These are phyloP conservation scores for Trichopoda pennipes DNA, from an alignment of 2,888 invertebrate genomes.

Conservation along the genomic window DNA sequence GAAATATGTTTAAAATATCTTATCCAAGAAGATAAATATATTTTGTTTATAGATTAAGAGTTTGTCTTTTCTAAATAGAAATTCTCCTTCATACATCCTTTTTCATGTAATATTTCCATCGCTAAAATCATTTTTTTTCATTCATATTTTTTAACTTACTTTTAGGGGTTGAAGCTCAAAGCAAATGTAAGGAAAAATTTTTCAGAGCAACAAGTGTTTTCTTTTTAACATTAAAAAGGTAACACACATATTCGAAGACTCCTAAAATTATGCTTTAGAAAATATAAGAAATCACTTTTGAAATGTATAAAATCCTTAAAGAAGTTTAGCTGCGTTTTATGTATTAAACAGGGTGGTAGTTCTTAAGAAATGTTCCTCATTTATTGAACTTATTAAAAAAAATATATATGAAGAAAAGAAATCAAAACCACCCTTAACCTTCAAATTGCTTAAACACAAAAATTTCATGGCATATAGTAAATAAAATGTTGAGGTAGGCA, in stretches of 20 bases:
- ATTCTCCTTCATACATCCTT: too few species aligned
- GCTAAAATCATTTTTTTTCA: too few species aligned
- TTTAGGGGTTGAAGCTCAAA: slow-evolving; percentile 1
- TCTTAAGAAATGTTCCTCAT: slow-evolving; percentile 1
- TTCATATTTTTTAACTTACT: neutral
- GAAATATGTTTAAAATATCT: too few species aligned
- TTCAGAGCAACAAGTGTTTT: slow-evolving; percentile 41
- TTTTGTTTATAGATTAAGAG: too few species aligned
- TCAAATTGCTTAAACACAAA: slow-evolving; percentile 7
- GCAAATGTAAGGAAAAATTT: neutral
- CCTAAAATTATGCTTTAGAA: slow-evolving; percentile 53
- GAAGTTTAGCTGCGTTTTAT: neutral
- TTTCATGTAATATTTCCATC: too few species aligned
- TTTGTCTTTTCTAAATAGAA: too few species aligned
- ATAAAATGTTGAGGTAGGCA: slow-evolving; percentile 59
- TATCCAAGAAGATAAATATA: too few species aligned
- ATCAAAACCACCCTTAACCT: slow-evolving; percentile 58
- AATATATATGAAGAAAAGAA: slow-evolving; percentile 1
- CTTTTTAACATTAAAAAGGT: neutral
- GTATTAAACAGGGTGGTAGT: slow-evolving; percentile 40
- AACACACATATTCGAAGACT: slow-evolving; percentile 11
- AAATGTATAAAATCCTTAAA: neutral
- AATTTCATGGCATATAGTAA: neutral
- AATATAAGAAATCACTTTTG: neutral
- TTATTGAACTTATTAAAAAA: slow-evolving; percentile 54